A percentile compares a stretch with the other conserved stretches of the same genome.
Conservation (phyloP, 2,113 vertebrate species). For the Kobus ellipsiprymnus region DNA sequence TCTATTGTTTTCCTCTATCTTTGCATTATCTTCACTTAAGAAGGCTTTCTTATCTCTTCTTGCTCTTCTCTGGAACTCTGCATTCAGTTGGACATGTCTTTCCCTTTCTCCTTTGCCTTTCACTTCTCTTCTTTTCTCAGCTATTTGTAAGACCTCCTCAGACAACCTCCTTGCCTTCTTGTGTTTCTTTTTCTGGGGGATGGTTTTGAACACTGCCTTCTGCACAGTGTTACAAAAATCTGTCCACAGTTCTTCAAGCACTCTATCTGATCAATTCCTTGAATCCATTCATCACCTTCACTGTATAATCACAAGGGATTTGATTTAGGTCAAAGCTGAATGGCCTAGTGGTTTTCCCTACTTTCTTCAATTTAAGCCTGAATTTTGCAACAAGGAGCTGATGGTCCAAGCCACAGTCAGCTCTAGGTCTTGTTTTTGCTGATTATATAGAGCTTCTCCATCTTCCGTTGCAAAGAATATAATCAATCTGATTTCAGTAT, state of each 20-base stretch:
- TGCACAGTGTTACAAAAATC: not conserved
- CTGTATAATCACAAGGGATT: not conserved
- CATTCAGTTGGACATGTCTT: not conserved
- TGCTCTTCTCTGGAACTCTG: not conserved
- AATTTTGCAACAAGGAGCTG: not conserved
- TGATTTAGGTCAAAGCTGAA: not conserved
- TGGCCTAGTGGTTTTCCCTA: not conserved
- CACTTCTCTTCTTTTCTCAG: not conserved
- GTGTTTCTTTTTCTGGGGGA: not conserved
- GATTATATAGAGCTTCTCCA: not conserved
- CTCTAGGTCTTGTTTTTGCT: not conserved
- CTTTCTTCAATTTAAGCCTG: not conserved
- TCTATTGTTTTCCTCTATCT: not conserved
- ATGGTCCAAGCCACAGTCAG: not conserved
- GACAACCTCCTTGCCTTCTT: not conserved
- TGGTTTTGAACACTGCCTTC: not conserved
- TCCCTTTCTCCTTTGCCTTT: not conserved
- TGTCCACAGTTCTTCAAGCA: not conserved
- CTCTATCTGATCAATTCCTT: not conserved
- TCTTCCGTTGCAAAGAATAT: not conserved
- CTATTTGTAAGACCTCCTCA: not conserved
- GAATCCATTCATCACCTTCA: not conserved
- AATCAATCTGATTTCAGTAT: not conserved
- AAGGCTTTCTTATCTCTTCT: not conserved
- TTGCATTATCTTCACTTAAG: not conserved